A percentile compares a stretch with the other conserved stretches of the same genome.
These are phyloP conservation scores for Umimayanthus kanabou DNA, from an alignment of 92 coral and sea anemone species.

Conservation along the genomic window DNA sequence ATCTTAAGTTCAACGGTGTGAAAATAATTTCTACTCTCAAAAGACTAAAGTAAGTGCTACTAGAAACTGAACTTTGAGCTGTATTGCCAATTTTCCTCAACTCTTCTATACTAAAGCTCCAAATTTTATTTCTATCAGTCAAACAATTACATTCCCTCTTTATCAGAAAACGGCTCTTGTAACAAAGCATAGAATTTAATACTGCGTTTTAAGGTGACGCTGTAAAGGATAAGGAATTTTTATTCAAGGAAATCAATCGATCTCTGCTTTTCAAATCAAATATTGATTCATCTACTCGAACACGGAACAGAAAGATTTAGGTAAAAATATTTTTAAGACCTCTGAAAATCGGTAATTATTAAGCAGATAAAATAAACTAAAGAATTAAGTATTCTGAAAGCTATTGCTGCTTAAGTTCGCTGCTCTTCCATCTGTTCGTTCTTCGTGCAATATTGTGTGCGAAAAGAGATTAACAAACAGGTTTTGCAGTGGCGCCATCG, in stretches of 20 bases:
- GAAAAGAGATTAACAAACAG: slow-evolving; percentile 36
- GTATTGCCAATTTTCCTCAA: neutral
- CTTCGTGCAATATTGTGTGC: slow-evolving; percentile 18
- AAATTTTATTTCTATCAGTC: neutral
- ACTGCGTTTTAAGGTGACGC: neutral
- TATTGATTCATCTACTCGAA: slow-evolving; percentile 27
- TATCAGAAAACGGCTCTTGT: neutral
- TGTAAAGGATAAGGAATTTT: slow-evolving; percentile 11
- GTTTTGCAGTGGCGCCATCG: slow-evolving; percentile 35
- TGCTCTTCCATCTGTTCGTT: slow-evolving; percentile 20
- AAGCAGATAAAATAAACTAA: slow-evolving; percentile 21
- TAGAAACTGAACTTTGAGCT: too few species aligned
- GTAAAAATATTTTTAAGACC: neutral
- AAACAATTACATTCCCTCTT: neutral
- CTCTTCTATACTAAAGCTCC: neutral
- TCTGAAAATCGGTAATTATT: slow-evolving; percentile 16
- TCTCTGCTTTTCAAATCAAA: slow-evolving; percentile 19
- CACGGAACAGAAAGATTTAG: slow-evolving; percentile 19
- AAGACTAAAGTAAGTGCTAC: neutral
- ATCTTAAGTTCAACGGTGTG: neutral
- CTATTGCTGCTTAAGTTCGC: slow-evolving; percentile 7
- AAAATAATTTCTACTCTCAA: neutral
- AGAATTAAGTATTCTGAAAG: slow-evolving; percentile 7
- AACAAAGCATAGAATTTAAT: neutral
- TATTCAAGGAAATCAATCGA: slow-evolving; percentile 2